Evolutionary conservation across 1,140 invertebrate genomes (phyloP).

Genomic region (Bombus sylvicola): DNA sequence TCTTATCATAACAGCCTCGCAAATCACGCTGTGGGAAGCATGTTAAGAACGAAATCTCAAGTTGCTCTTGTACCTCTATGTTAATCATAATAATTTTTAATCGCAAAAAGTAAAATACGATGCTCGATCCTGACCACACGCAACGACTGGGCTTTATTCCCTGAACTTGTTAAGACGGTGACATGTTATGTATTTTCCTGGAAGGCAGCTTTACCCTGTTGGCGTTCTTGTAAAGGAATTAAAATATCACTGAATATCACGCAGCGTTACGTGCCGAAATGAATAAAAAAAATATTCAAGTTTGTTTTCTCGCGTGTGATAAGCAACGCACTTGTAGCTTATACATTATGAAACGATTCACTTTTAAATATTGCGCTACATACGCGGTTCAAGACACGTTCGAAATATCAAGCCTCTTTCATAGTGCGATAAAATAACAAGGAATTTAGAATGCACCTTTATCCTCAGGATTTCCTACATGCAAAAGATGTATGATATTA

Average conservation of each 20-base stretch:
- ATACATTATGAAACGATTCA: not conserved
- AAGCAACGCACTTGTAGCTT: not conserved
- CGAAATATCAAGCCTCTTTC: too few relatives aligned
- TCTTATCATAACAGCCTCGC: not conserved
- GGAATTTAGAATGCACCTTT: too few relatives aligned
- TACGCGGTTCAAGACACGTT: too few relatives aligned
- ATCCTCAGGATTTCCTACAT: too few relatives aligned
- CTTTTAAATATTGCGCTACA: not conserved
- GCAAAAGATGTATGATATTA: too few relatives aligned
- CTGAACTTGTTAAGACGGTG: not conserved
- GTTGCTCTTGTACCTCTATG: not conserved
- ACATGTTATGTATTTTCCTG: not conserved
- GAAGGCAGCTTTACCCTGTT: not conserved
- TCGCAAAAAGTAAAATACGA: not conserved
- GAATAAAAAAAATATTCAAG: not conserved
- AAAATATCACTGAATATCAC: not conserved
- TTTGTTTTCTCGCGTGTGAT: not conserved
- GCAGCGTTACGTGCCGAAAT: not conserved
- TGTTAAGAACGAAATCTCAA: slow-evolving; percentile 11
- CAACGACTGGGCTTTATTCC: not conserved
- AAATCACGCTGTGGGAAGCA: slow-evolving; percentile 36
- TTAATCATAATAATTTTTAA: slow-evolving; percentile 36
- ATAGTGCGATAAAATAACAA: too few relatives aligned
- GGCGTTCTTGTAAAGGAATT: not conserved
- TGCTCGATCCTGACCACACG: not conserved